Base-by-base conservation (phyloP, 2,797 vertebrate species). In the Thaleichthys pacificus region DNA sequence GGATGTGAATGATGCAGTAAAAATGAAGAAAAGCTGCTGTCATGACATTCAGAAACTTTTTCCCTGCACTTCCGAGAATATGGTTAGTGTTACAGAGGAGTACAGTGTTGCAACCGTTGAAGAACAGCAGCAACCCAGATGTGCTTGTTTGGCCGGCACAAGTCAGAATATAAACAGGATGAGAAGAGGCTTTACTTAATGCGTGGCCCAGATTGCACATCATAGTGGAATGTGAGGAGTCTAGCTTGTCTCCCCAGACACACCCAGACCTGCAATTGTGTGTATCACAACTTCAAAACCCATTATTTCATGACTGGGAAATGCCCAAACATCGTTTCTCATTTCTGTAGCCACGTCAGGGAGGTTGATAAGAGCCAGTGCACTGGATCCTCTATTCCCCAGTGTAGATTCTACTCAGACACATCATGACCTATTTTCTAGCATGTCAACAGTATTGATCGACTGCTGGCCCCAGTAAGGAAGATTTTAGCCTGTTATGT, bases 361-460 rank as follows among this genome's bases (percentile, higher is more conserved):
- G 47, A 24, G 56, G 14, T 22, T 82, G 75, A 74, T 58, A 77
- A 82, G 80, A 68, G 66, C 38, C 70, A 64, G 75, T 67, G 65
- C 66, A 72, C 64, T 82, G 80, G 75, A 79, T 78, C 67, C 79
- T 80, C 73, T 75, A 64, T 64, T 74, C 82, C 72, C 62, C 77
- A 42, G 64, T 49, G 68, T 73, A 77, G 32, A 32, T 60, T 79
- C 79, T 75, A 83, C 79, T 84, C 79, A 73, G 58, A 81, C 73
- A 82, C 79, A 84, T 91, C 80, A 71, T 82, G 80, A 86, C 82
- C 84, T 77, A 85, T 88, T 88, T 91, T 85, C 84, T 74, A 80
- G 80, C 80, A 84, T 80, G 80, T 88, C 89, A 83, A 82, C 83
- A 82, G 75, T 87, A 90, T 89, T 76, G 88, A 89, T 89, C 79